These are phyloP conservation scores for Tachycineta bicolor DNA, from an alignment of 2,113 vertebrate species.

Conservation along the genomic window DNA sequence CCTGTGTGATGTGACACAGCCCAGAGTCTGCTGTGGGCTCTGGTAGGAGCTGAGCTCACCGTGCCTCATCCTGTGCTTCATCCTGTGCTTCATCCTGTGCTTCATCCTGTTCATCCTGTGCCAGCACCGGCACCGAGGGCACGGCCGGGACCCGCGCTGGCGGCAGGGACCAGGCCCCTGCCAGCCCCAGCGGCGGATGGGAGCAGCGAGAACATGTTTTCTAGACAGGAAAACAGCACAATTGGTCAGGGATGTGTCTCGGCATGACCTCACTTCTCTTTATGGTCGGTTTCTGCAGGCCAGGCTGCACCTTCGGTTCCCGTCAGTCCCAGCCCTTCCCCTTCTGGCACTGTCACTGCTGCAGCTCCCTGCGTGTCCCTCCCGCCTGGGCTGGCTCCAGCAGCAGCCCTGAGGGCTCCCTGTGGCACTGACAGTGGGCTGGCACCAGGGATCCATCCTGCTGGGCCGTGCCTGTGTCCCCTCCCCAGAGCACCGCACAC, in stretches of 20 bases:
- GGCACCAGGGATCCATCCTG: no score
- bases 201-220: not conserved
- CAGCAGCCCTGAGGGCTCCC: accelerated
- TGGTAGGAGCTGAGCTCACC: not conserved
- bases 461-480: not conserved
- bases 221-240: conserved; percentile 26
- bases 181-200: not conserved
- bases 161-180: not conserved
- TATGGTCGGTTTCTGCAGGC: not conserved
- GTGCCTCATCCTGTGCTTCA: no score
- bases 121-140: accelerated
- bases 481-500: not conserved
- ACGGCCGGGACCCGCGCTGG: accelerated
- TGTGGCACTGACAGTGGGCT: accelerated
- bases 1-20: not conserved
- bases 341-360: accelerated
- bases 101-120: not conserved
- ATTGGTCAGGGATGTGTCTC: not conserved
- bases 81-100: no score
- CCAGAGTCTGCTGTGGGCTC: accelerated
- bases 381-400: not conserved
- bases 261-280: not conserved
- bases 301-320: not conserved
- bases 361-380: accelerated
- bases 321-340: not conserved